Percentiles rank a stretch among this genome's conserved stretches.
phyloP scores from a whole-genome alignment of 92 coral and sea anemone species.

The Palythoa caribaeorum region DNA sequence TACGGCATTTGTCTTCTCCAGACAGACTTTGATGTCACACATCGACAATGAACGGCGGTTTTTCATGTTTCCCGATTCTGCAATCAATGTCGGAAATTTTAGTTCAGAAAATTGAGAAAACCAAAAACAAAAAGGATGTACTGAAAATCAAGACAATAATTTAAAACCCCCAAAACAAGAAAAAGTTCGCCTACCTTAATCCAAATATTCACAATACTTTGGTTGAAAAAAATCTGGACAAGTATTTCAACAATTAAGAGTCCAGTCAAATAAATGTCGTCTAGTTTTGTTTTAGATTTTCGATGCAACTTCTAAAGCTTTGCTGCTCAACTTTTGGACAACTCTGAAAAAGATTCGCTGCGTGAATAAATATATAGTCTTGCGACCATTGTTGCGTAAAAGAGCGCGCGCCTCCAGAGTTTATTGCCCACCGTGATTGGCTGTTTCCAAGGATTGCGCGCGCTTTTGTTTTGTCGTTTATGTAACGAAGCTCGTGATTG shows the following conservation, averaged over 20 bases:
- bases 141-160: neutral
- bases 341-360: neutral
- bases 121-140: neutral
- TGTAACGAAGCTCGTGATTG: neutral
- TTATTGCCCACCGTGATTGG: neutral
- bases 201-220: too few relatives aligned
- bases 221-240: too few relatives aligned
- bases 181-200: too few relatives aligned
- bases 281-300: neutral
- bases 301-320: neutral
- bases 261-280: too few relatives aligned
- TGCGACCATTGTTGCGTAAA: conserved; percentile 1
- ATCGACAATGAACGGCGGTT: conserved; percentile 36
- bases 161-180: too few relatives aligned
- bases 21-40: neutral
- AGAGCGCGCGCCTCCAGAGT: neutral
- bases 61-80: conserved; percentile 22
- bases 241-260: too few relatives aligned
- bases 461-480: neutral
- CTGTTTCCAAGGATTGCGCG: neutral
- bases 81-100: neutral
- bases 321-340: neutral
- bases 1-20: neutral
- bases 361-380: neutral
- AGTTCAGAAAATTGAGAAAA: neutral